Percentiles rank a stretch among this genome's conserved stretches.
phyloP scores from a whole-genome alignment of 2,113 vertebrate species.

The Grammomys surdaster region DNA sequence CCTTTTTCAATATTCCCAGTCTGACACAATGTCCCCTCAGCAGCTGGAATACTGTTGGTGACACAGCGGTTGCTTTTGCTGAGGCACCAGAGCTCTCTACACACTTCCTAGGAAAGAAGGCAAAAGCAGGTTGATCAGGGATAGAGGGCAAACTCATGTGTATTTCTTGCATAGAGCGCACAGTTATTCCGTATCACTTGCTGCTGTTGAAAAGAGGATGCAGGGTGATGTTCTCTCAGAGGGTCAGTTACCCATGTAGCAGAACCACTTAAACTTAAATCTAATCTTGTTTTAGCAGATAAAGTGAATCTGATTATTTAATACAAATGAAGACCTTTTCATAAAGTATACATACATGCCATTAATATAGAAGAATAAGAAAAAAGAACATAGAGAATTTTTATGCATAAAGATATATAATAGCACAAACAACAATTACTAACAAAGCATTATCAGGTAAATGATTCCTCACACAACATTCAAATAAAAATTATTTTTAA shows the following conservation, averaged over 20 bases:
- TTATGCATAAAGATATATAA: not conserved
- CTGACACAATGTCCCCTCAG: conserved; percentile 98
- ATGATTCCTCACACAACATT: conserved; percentile 25
- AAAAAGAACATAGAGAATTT: conserved; percentile 25
- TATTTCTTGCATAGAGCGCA: conserved; percentile 41
- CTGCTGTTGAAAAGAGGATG: not conserved
- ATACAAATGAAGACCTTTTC: not conserved
- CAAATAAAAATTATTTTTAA: conserved; percentile 46
- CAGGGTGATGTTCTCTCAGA: not conserved
- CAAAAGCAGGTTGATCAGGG: conserved; percentile 98
- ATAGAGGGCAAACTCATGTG: conserved; percentile 69
- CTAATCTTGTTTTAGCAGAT: conserved; percentile 55
- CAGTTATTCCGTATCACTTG: not conserved
- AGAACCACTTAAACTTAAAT: conserved; percentile 49
- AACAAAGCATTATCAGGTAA: conserved; percentile 10
- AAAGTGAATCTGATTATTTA: conserved; percentile 38
- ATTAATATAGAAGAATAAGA: conserved; percentile 19
- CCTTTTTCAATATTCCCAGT: conserved; percentile 98
- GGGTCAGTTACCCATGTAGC: not conserved
- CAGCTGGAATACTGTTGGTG: conserved; percentile 99
- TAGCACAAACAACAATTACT: conserved; percentile 43
- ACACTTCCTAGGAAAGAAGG: conserved; percentile 99
- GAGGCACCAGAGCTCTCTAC: conserved; percentile 99
- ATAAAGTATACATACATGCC: not conserved
- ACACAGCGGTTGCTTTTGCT: conserved; percentile 99